These are phyloP conservation scores for Papilio polytes DNA, from an alignment of 1,140 invertebrate species.

Conservation along the genomic window DNA sequence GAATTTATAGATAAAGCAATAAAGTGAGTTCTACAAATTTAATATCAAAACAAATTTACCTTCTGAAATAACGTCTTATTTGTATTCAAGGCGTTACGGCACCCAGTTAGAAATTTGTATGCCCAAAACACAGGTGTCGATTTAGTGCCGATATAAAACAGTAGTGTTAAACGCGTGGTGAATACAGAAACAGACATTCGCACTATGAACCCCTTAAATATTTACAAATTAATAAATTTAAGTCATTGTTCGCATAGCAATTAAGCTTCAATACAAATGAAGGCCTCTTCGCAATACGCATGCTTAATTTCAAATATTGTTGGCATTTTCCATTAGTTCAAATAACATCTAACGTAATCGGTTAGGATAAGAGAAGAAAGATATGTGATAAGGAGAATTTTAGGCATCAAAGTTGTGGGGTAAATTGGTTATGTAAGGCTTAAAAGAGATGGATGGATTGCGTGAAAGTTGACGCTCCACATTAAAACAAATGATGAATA, in stretches of 20 bases:
- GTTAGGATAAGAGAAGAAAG: too few relatives aligned
- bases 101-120: slow-evolving; percentile 67
- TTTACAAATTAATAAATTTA: slow-evolving; percentile 39
- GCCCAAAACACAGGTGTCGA: slow-evolving; percentile 61
- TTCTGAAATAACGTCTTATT: slow-evolving; percentile 60
- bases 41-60: slow-evolving; percentile 30
- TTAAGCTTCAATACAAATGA: slow-evolving; percentile 25
- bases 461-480: too few relatives aligned
- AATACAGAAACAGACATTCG: slow-evolving; percentile 54
- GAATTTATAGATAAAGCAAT: background rate
- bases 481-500: too few relatives aligned
- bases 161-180: slow-evolving; percentile 59
- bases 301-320: background rate
- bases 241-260: slow-evolving; percentile 16
- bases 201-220: slow-evolving; percentile 40
- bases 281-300: slow-evolving; percentile 14
- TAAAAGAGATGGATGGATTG: too few relatives aligned
- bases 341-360: too few relatives aligned
- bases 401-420: too few relatives aligned
- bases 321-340: too few relatives aligned
- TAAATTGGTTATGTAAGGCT: too few relatives aligned
- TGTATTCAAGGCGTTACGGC: slow-evolving; percentile 58
- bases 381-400: too few relatives aligned
- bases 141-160: slow-evolving; percentile 78
- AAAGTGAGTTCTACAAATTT: background rate